Evolutionary conservation across 2,113 vertebrate species (phyloP).

Genomic region (Leptocoma aspasia): DNA sequence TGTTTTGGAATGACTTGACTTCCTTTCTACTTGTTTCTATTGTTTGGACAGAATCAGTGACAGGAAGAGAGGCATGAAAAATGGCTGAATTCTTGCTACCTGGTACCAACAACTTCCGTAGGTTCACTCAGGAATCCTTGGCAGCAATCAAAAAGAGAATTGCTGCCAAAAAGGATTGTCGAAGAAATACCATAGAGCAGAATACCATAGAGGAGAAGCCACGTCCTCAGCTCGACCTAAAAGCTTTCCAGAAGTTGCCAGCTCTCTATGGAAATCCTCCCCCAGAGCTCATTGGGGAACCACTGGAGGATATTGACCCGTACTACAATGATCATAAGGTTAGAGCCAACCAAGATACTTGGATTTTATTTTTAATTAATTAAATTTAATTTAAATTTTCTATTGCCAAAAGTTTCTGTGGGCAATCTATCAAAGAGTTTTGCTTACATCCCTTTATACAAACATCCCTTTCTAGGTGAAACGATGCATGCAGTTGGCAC

Average conservation of each 20-base stretch:
- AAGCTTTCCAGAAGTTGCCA: slow-evolving; percentile 89
- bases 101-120: slow-evolving; percentile 85
- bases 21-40: background rate
- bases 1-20: background rate
- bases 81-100: slow-evolving; percentile 88
- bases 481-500: background rate
- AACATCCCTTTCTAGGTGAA: background rate
- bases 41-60: slow-evolving; percentile 72
- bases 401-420: background rate
- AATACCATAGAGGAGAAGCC: slow-evolving; percentile 62
- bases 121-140: slow-evolving; percentile 90
- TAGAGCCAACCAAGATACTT: background rate
- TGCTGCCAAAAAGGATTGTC: slow-evolving; percentile 58
- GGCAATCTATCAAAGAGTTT: background rate
- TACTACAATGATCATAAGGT: slow-evolving; percentile 91
- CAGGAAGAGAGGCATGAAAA: slow-evolving; percentile 87
- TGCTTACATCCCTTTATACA: background rate
- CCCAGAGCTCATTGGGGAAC: slow-evolving; percentile 83
- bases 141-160: slow-evolving; percentile 86
- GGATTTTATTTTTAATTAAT: background rate
- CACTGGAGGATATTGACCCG: slow-evolving; percentile 91
- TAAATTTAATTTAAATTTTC: background rate
- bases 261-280: slow-evolving; percentile 91
- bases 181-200: slow-evolving; percentile 8
- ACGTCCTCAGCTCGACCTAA: slow-evolving; percentile 83